Evolutionary conservation across 2,113 vertebrate species (phyloP).

Genomic region (Notarius quadriscutis): DNA sequence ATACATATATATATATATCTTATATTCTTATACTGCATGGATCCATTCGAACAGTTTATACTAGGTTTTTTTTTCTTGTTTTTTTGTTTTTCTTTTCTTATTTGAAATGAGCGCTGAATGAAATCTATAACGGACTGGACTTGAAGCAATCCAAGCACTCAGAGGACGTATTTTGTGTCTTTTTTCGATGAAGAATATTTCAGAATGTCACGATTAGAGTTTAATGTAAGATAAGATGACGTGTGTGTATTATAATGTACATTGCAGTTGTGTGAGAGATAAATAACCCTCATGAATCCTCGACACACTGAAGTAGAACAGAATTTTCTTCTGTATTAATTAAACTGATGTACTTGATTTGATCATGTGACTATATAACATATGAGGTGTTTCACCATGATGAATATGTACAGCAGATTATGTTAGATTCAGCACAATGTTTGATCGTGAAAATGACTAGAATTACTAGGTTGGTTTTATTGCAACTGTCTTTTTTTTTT

Average conservation of each 20-base stretch:
- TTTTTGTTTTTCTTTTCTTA: slow-evolving; percentile 64
- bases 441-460: slow-evolving; percentile 17
- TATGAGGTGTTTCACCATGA: neutral
- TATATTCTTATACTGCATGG: slow-evolving; percentile 79
- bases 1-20: slow-evolving; percentile 22
- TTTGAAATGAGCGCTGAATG: slow-evolving; percentile 31
- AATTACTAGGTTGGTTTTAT: slow-evolving; percentile 40
- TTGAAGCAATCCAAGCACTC: slow-evolving; percentile 68
- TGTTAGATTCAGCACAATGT: slow-evolving; percentile 33
- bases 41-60: slow-evolving; percentile 55
- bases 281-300: neutral
- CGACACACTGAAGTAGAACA: slow-evolving; percentile 37
- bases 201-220: slow-evolving; percentile 45
- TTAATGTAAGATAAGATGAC: slow-evolving; percentile 42
- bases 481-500: neutral
- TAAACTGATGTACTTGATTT: slow-evolving; percentile 40
- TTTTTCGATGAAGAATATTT: slow-evolving; percentile 23
- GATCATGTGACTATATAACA: slow-evolving; percentile 42
- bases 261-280: slow-evolving; percentile 38
- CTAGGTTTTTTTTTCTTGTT: slow-evolving; percentile 54
- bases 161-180: slow-evolving; percentile 66
- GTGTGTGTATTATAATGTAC: slow-evolving; percentile 60
- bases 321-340: slow-evolving; percentile 38
- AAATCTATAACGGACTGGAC: neutral
- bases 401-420: slow-evolving; percentile 22